phyloP scores from a whole-genome alignment of 2,888 invertebrate genomes.

The Lasioglossum malachurum region DNA sequence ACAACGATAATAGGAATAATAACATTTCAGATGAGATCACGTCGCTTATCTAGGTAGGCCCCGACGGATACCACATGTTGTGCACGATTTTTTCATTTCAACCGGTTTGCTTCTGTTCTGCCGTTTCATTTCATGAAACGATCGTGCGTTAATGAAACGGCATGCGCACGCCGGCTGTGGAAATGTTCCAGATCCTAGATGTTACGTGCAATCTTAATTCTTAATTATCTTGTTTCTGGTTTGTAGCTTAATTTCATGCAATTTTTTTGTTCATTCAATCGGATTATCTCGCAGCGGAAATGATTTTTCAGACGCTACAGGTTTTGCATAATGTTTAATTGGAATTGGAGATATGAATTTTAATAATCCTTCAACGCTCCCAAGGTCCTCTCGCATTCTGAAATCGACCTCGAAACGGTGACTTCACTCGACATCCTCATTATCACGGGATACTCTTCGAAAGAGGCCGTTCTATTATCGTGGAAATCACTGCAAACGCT shows the following conservation, averaged over 20 bases:
- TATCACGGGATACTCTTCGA: neutral
- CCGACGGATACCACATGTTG: neutral
- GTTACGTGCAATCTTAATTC: neutral
- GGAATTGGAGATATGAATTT: neutral
- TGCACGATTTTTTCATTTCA: neutral
- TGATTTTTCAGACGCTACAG: neutral
- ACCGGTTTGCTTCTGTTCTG: neutral
- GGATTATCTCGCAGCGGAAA: neutral
- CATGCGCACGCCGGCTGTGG: too few species aligned
- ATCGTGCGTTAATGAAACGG: too few species aligned
- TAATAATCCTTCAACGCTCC: neutral
- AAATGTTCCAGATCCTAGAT: too few species aligned
- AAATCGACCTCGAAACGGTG: slow-evolving; percentile 13
- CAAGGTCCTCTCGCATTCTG: slow-evolving; percentile 1
- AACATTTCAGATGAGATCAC: neutral
- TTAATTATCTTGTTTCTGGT: neutral
- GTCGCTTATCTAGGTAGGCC: neutral
- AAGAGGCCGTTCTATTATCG: neutral
- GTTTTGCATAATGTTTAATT: neutral
- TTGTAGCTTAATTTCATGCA: neutral
- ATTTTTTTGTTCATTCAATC: neutral
- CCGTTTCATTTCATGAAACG: neutral
- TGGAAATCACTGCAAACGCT: neutral
- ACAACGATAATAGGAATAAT: neutral
- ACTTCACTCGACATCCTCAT: neutral